A percentile compares a stretch with the other conserved stretches of the same genome.
Conservation (phyloP, 2,113 vertebrate species). For the Solea solea region DNA sequence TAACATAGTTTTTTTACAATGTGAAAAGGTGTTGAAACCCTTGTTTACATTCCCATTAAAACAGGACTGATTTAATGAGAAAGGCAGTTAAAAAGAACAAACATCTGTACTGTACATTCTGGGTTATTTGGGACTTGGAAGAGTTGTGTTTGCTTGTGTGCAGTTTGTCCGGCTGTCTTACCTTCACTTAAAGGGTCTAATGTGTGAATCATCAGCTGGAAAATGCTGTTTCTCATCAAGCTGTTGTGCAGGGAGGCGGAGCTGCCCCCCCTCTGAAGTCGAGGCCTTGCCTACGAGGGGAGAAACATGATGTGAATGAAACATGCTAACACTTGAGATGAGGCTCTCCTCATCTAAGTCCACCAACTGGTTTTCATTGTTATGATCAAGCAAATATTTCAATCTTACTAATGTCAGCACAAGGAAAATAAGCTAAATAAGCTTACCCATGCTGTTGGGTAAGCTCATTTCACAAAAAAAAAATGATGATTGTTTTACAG, state of each 20-base stretch:
- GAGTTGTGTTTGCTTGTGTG: background rate
- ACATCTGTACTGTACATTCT: background rate
- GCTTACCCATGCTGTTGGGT: background rate
- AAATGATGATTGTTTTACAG: background rate
- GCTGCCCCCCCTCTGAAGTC: constrained; percentile 94
- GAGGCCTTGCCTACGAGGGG: constrained; percentile 86
- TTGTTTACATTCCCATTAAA: background rate
- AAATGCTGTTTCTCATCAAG: constrained; percentile 98
- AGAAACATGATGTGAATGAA: constrained; percentile 47
- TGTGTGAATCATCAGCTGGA: constrained; percentile 98
- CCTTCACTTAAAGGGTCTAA: constrained; percentile 91
- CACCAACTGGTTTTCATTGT: constrained; percentile 11
- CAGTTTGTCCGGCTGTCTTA: constrained; percentile 48
- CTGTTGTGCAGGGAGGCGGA: constrained; percentile 98
- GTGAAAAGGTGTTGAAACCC: too few species aligned
- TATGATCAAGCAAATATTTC: constrained; percentile 9
- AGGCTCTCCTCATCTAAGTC: background rate
- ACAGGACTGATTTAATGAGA: constrained; percentile 2
- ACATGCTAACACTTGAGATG: background rate
- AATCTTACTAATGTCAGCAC: constrained; percentile 27
- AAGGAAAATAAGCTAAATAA: too few species aligned
- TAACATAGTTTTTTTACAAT: too few species aligned
- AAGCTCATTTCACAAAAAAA: constrained; percentile 8
- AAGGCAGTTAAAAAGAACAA: too few species aligned
- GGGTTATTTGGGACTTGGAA: background rate